Conservation (phyloP, 2,888 invertebrate species). For the Drosophila mimetica region DNA sequence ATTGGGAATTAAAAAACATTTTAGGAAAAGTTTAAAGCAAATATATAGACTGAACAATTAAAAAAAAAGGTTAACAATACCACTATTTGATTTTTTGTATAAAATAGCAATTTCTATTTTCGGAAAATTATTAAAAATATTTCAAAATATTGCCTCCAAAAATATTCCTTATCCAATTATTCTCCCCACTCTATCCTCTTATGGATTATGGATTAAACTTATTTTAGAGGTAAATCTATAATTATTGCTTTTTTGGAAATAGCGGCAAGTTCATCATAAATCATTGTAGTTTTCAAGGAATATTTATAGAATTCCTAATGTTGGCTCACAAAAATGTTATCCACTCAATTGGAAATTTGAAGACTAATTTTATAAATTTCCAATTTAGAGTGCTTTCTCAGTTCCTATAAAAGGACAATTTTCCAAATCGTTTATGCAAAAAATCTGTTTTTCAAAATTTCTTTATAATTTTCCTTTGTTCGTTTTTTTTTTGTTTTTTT, state of each 20-base stretch:
- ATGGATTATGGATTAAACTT: too few relatives aligned
- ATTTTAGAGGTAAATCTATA: constrained; percentile 11
- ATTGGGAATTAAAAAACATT: too few relatives aligned
- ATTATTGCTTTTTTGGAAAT: constrained; percentile 40
- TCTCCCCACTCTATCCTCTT: neutral
- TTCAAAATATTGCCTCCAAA: neutral
- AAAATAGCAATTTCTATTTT: neutral
- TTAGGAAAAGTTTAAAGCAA: too few relatives aligned
- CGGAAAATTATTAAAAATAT: constrained; percentile 13
- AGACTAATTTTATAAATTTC: too few relatives aligned
- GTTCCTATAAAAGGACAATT: too few relatives aligned
- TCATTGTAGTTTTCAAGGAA: constrained; percentile 38
- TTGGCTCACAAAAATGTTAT: constrained; percentile 8
- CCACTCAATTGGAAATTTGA: too few relatives aligned
- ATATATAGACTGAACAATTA: too few relatives aligned
- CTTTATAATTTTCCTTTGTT: constrained; percentile 10
- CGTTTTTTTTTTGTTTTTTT: constrained; percentile 24
- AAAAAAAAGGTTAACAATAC: too few relatives aligned
- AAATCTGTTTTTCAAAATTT: constrained; percentile 18
- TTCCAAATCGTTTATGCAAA: neutral
- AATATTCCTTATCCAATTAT: constrained; percentile 19
- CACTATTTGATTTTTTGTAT: neutral
- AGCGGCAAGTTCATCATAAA: constrained; percentile 65
- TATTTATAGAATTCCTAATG: constrained; percentile 31
- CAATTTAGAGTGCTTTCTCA: too few relatives aligned